Percentiles rank a stretch among this genome's conserved stretches.
Conservation (phyloP, 1,140 invertebrate species). For the Trichonephila inaurata region DNA sequence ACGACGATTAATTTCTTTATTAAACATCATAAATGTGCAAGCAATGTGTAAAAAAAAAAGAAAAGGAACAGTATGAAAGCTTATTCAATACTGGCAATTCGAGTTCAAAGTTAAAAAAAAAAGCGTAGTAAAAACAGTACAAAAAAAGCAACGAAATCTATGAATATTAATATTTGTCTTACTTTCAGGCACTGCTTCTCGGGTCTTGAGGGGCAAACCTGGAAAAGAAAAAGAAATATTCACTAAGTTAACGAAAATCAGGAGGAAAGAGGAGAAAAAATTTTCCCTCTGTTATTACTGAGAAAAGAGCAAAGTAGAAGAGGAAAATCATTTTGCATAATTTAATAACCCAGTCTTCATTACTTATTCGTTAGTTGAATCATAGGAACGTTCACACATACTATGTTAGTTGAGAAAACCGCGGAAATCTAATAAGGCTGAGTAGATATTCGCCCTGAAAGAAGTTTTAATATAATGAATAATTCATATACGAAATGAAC, state of each 20-base stretch:
- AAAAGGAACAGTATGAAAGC: neutral
- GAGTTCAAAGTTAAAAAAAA: neutral
- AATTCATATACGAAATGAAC: constrained; percentile 65
- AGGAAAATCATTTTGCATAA: constrained; percentile 72
- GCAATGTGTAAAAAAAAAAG: neutral
- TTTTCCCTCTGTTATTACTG: constrained; percentile 45
- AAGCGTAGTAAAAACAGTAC: neutral
- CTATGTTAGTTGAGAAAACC: neutral
- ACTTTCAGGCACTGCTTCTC: constrained; percentile 57
- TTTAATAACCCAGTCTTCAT: constrained; percentile 71
- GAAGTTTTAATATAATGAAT: constrained; percentile 75
- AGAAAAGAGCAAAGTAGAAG: constrained; percentile 48
- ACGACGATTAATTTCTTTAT: constrained; percentile 71
- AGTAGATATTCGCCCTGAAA: constrained; percentile 16
- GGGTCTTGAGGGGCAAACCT: constrained; percentile 63
- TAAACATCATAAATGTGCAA: constrained; percentile 56
- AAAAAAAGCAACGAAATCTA: constrained; percentile 47
- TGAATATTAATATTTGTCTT: constrained; percentile 76
- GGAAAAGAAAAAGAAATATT: constrained; percentile 49
- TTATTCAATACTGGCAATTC: constrained; percentile 10
- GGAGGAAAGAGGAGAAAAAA: constrained; percentile 45
- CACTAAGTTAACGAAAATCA: constrained; percentile 54
- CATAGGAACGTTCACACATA: constrained; percentile 41
- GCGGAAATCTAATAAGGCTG: constrained; percentile 66
- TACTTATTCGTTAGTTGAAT: constrained; percentile 73